phyloP scores from a whole-genome alignment of 2,888 invertebrate genomes.

The Oscheius myriophilus region DNA sequence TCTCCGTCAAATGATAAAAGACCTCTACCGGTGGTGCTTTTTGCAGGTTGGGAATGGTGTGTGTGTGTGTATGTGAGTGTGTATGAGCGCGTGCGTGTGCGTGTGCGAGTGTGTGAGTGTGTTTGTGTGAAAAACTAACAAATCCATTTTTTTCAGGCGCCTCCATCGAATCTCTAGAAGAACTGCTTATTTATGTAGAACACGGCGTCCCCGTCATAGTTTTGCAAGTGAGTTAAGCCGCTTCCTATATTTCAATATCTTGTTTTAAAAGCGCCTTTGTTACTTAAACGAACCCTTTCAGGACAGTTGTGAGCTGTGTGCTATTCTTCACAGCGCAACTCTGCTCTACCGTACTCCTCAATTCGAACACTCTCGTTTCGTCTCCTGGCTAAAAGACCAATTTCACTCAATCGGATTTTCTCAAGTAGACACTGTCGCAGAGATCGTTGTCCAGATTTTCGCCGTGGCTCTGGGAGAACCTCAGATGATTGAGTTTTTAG shows the following conservation, averaged over 20 bases:
- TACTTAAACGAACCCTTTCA: constrained; percentile 34
- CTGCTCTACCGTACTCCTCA: constrained; percentile 55
- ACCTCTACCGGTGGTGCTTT: constrained; percentile 62
- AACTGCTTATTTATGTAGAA: constrained; percentile 59
- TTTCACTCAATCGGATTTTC: constrained; percentile 16
- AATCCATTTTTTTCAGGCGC: constrained; percentile 54
- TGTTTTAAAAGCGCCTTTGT: no score
- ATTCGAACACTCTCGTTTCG: constrained; percentile 58
- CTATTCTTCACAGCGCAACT: constrained; percentile 54
- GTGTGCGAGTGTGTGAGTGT: no score
- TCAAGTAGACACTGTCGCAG: constrained; percentile 5
- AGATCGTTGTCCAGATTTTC: constrained; percentile 36
- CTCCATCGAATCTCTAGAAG: constrained; percentile 53
- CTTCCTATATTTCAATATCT: no score
- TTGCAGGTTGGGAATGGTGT: constrained; percentile 45
- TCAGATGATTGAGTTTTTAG: constrained; percentile 48
- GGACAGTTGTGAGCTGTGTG: constrained; percentile 67
- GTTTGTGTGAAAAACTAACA: background rate
- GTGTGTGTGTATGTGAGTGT: no score
- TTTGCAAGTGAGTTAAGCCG: constrained; percentile 58
- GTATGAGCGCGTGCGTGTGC: no score
- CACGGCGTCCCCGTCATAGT: constrained; percentile 64
- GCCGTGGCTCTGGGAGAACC: constrained; percentile 36
- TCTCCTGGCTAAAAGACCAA: constrained; percentile 48
- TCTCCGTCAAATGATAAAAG: constrained; percentile 58